Percentiles rank a stretch among this genome's conserved stretches.
Conservation (phyloP, 2,113 vertebrate genomes). For the Camelus dromedarius region DNA sequence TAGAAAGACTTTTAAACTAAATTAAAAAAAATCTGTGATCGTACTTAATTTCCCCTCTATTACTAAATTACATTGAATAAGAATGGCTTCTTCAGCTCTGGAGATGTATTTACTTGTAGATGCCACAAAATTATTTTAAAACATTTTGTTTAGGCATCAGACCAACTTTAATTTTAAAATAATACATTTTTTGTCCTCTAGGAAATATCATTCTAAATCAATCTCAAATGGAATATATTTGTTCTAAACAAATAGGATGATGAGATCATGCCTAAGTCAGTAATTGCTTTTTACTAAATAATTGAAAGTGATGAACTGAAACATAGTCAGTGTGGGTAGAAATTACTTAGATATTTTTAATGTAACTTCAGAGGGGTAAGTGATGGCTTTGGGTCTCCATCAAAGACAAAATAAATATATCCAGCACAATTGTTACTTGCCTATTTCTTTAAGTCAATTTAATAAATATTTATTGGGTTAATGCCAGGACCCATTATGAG, state of each 20-base stretch:
- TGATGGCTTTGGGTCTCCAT: background rate
- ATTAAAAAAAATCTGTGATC: background rate
- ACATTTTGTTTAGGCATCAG: background rate
- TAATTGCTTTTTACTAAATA: background rate
- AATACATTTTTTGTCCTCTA: background rate
- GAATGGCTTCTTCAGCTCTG: background rate
- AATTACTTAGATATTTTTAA: constrained; percentile 15
- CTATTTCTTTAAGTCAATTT: constrained; percentile 51
- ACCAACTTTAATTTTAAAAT: constrained; percentile 55
- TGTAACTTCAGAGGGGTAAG: background rate
- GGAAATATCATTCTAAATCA: constrained; percentile 4
- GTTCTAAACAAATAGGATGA: constrained; percentile 36
- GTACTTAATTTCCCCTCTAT: background rate
- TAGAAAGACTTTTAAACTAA: constrained; percentile 15
- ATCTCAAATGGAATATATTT: background rate
- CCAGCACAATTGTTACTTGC: background rate
- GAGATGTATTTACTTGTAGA: constrained; percentile 10
- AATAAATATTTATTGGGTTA: constrained; percentile 22
- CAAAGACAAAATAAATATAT: constrained; percentile 27
- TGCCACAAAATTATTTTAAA: background rate
- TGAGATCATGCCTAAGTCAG: background rate
- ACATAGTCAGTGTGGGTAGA: background rate
- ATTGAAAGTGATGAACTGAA: constrained; percentile 13
- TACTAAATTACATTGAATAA: background rate
- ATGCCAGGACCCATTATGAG: background rate